Conservation (phyloP, 2,888 invertebrate species). For the Onthophagus sagittarius region DNA sequence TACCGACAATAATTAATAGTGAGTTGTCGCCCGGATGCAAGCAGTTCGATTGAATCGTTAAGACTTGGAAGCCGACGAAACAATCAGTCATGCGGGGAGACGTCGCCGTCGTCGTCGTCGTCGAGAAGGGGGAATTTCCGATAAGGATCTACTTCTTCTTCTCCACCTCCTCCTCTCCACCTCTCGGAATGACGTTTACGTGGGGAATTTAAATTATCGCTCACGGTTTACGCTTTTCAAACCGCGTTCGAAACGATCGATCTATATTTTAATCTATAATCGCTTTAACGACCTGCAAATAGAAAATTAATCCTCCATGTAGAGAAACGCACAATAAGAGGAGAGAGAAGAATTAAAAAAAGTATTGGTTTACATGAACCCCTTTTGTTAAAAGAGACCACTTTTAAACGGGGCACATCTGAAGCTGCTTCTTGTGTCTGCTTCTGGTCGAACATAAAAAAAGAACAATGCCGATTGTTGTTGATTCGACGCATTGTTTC, state of each 20-base stretch:
- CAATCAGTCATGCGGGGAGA: background rate
- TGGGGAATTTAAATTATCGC: background rate
- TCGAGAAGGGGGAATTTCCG: background rate
- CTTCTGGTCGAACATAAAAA: background rate
- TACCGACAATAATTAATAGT: conserved; percentile 37
- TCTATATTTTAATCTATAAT: background rate
- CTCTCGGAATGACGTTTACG: background rate
- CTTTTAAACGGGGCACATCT: background rate
- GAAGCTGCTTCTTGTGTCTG: background rate
- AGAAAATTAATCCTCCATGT: background rate
- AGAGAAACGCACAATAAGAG: background rate
- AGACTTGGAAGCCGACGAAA: background rate
- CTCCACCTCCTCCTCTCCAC: background rate
- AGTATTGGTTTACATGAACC: background rate
- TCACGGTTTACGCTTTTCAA: background rate
- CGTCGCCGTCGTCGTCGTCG: background rate
- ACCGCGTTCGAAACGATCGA: background rate
- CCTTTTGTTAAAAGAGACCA: background rate
- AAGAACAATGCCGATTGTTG: background rate
- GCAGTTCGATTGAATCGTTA: conserved; percentile 23
- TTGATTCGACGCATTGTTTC: background rate
- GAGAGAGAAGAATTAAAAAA: background rate
- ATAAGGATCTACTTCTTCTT: background rate
- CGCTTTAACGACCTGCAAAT: background rate
- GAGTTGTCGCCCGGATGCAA: conserved; percentile 32